phyloP scores from a whole-genome alignment of 2,797 vertebrate species.

The Epinephelus coioides region DNA sequence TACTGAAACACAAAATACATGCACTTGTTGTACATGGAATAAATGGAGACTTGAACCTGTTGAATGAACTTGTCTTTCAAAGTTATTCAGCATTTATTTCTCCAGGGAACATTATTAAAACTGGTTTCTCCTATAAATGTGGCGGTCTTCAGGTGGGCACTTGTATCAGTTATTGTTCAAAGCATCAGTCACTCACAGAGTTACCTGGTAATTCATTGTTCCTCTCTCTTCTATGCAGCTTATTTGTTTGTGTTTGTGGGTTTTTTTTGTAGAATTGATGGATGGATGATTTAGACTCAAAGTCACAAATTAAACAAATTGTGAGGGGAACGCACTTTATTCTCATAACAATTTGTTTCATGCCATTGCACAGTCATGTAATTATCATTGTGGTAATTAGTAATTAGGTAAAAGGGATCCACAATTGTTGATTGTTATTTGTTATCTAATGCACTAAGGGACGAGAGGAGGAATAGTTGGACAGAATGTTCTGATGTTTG shows the following conservation, averaged over 20 bases:
- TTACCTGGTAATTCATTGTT: conserved; percentile 31
- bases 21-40: background rate
- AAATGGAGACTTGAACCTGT: background rate
- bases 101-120: background rate
- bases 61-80: background rate
- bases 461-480: conserved; percentile 34
- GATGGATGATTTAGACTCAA: conserved; percentile 64
- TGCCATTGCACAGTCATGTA: conserved; percentile 75
- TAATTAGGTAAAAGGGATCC: conserved; percentile 73
- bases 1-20: background rate
- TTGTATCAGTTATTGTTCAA: conserved; percentile 7
- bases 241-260: conserved; percentile 28
- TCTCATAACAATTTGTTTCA: conserved; percentile 76
- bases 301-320: conserved; percentile 72
- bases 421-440: conserved; percentile 70
- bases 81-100: background rate
- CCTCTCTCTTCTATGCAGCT: conserved; percentile 26
- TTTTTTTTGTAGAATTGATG: conserved; percentile 42
- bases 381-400: conserved; percentile 78
- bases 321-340: conserved; percentile 69
- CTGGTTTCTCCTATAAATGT: background rate
- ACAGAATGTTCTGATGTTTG: conserved; percentile 51
- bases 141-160: background rate
- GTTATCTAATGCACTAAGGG: conserved; percentile 48
- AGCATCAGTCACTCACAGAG: conserved; percentile 23